Percentiles rank a stretch among this genome's conserved stretches.
phyloP scores from a whole-genome alignment of 2,113 vertebrate species.

The Lepus americanus region DNA sequence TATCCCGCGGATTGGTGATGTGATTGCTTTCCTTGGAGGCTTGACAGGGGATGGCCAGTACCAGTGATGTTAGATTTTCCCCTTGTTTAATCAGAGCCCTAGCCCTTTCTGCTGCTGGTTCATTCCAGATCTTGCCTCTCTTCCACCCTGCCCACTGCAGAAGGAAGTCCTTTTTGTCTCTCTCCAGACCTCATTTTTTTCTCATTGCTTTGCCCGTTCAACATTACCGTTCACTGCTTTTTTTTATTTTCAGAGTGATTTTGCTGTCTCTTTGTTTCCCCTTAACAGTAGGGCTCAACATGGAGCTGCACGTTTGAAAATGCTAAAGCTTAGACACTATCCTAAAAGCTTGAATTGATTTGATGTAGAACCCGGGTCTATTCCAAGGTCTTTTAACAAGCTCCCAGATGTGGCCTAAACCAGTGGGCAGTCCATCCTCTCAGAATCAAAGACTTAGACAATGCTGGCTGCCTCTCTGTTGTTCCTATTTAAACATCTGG shows the following conservation, averaged over 20 bases:
- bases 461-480: not conserved
- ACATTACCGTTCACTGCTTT: not conserved
- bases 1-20: not conserved
- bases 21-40: not conserved
- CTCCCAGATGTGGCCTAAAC: no score
- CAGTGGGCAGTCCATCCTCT: not conserved
- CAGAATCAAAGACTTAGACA: not conserved
- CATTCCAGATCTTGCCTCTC: not conserved
- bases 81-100: constrained; percentile 1
- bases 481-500: not conserved
- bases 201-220: not conserved
- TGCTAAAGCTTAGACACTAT: not conserved
- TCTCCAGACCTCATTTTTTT: not conserved
- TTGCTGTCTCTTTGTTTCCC: not conserved
- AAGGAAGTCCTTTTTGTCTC: not conserved
- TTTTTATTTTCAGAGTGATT: not conserved
- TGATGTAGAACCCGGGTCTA: not conserved
- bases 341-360: not conserved
- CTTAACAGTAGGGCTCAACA: not conserved
- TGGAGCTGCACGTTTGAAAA: not conserved
- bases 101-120: not conserved
- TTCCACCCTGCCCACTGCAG: no score
- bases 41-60: no score
- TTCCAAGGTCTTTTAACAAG: not conserved
- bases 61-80: not conserved